Percentiles rank a stretch among this genome's conserved stretches.
Conservation (phyloP, 2,113 vertebrate genomes). For the Mirounga angustirostris region DNA sequence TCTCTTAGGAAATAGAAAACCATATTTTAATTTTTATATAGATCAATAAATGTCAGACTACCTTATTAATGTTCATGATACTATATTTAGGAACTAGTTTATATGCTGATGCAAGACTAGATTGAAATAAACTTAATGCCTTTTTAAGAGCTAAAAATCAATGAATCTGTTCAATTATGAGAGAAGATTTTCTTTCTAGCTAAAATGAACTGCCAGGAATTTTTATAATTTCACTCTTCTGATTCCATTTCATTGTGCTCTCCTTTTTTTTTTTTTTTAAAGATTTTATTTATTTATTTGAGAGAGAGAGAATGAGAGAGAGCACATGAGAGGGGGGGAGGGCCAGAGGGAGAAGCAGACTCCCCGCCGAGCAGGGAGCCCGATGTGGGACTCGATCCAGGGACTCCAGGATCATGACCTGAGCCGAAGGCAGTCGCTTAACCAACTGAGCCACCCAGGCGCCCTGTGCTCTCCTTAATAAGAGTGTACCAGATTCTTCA, state of each 20-base stretch:
- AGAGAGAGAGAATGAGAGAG: too few species aligned
- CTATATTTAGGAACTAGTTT: conserved; percentile 46
- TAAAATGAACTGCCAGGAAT: conserved; percentile 36
- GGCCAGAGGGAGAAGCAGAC: too few species aligned
- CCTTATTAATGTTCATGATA: conserved; percentile 53
- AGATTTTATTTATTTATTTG: too few species aligned
- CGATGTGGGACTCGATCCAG: too few species aligned
- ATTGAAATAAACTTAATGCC: conserved; percentile 41
- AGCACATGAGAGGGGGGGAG: too few species aligned
- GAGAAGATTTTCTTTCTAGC: neutral
- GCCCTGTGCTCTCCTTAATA: neutral
- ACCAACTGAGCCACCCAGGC: too few species aligned
- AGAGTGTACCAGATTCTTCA: conserved; percentile 42
- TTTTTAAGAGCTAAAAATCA: conserved; percentile 56
- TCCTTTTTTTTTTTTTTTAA: neutral
- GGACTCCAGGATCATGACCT: too few species aligned
- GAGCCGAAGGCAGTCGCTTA: too few species aligned
- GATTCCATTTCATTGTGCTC: conserved; percentile 44
- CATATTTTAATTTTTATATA: neutral
- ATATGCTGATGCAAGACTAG: conserved; percentile 25
- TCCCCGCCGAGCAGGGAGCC: too few species aligned
- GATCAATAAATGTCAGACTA: conserved; percentile 40
- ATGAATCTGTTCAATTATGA: neutral
- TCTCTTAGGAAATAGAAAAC: conserved; percentile 46
- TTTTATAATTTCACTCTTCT: conserved; percentile 45